These are phyloP conservation scores for Drosophila sucinea DNA, from an alignment of 1,140 invertebrate genomes.

Conservation along the genomic window DNA sequence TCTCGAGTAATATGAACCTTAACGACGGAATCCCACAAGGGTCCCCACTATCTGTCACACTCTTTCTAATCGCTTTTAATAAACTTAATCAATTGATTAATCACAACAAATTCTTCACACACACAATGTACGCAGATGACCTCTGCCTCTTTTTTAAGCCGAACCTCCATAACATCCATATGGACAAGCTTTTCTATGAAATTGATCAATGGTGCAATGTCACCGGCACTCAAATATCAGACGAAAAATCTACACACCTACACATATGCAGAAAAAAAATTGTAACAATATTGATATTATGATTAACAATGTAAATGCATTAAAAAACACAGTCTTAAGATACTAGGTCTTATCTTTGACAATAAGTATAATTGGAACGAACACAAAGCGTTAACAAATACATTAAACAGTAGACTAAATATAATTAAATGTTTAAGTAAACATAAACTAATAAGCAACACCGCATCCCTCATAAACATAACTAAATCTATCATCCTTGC, in stretches of 20 bases:
- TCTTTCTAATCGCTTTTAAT: conserved; percentile 14
- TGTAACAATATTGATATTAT: conserved; percentile 8
- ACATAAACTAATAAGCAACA: conserved; percentile 9
- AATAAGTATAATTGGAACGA: too few species aligned
- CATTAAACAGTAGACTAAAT: conserved; percentile 15
- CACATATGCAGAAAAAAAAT: conserved; percentile 10
- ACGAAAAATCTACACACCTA: conserved; percentile 17
- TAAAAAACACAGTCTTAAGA: conserved; percentile 9
- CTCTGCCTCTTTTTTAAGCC: conserved; percentile 7
- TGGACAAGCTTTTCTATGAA: not conserved
- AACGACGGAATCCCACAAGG: conserved; percentile 9
- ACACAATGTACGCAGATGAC: conserved; percentile 16
- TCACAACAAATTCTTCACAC: conserved; percentile 13
- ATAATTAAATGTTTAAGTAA: conserved; percentile 16
- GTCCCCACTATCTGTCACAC: not conserved
- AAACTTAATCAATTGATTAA: conserved; percentile 4
- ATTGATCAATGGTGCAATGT: conserved; percentile 4
- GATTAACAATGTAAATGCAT: conserved; percentile 15
- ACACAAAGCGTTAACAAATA: conserved; percentile 1
- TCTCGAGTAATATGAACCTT: conserved; percentile 3
- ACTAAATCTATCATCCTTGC: conserved; percentile 12
- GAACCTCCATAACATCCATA: not conserved
- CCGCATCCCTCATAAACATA: conserved; percentile 5
- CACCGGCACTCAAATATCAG: conserved; percentile 19
- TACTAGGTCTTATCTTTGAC: conserved; percentile 9